Base-by-base conservation (phyloP, 2,888 invertebrate genomes). In the Acrocyrtus sp. region DNA sequence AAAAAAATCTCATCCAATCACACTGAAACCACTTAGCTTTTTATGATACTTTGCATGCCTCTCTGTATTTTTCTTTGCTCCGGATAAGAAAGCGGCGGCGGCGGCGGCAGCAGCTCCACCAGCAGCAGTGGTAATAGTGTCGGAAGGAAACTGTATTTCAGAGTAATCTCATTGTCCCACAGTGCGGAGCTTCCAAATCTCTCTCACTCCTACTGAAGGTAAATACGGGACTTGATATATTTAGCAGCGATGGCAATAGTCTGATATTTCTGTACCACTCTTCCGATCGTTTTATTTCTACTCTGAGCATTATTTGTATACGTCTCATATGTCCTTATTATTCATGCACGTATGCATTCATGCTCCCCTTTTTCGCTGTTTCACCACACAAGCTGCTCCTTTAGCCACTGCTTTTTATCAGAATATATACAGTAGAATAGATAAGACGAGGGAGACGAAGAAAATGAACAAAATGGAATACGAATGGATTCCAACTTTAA, bases 91-190 rank as follows among this genome's bases (percentile, higher is more conserved):
- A n/a, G n/a, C n/a, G n/a, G n/a, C n/a, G n/a, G n/a, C n/a, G n/a
- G n/a, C n/a, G n/a, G n/a, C n/a, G n/a, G n/a, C n/a, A n/a, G n/a
- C n/a, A n/a, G n/a, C n/a, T n/a, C n/a, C n/a, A n/a, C n/a, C n/a
- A n/a, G n/a, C n/a, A n/a, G n/a, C n/a, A n/a, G n/a, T n/a, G n/a
- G n/a, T n/a, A n/a, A 67, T 60, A 51, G 72, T 72, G 73, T 67
- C 72, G 72, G 72, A 72, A 66, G 72, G 61, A 66, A 66, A 61
- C 72, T 72, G 53, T 60, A 60, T 60, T 67, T 67, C 51, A 67
- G 67, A 67, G 62, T 73, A 73, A 73, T 67, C 67, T 73, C 66
- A 73, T 67, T 73, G 73, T 62, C 62, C 73, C 62, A 62, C 51
- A 56, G 73, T 61, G 72, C 54, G 60, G 56, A 73, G 60, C 62